Evolutionary conservation across 2,797 vertebrate genomes (phyloP).

Genomic region (Paguma larvata): DNA sequence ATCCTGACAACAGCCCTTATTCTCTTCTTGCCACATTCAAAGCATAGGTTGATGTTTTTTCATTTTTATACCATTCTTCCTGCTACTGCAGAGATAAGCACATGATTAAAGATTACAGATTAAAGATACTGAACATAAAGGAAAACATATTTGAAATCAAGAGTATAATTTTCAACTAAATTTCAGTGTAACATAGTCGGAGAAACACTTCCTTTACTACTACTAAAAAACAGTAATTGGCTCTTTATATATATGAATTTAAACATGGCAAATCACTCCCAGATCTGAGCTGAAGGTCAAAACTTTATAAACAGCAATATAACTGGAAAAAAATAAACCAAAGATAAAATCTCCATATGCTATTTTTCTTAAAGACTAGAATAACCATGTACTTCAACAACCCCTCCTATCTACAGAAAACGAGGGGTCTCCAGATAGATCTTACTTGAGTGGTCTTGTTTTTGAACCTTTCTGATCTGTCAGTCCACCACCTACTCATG

Average conservation of each 20-base stretch:
- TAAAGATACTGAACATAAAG: slow-evolving; percentile 50
- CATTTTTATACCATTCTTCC: slow-evolving; percentile 57
- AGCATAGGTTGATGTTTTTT: not conserved
- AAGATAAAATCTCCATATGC: not conserved
- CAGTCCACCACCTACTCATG: not conserved
- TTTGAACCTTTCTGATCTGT: slow-evolving; percentile 23
- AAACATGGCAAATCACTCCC: not conserved
- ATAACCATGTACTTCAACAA: not conserved
- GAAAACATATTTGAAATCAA: slow-evolving; percentile 51
- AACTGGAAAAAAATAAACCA: slow-evolving; percentile 30
- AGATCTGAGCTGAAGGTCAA: slow-evolving; percentile 39
- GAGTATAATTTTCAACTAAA: not conserved
- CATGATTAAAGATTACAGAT: not conserved
- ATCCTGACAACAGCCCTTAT: not conserved
- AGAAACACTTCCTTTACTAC: slow-evolving; percentile 17
- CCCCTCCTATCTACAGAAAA: not conserved
- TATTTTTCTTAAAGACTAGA: not conserved
- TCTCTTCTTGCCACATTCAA: slow-evolving; percentile 19
- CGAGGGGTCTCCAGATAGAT: not conserved
- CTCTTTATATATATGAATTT: slow-evolving; percentile 1
- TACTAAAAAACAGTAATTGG: not conserved
- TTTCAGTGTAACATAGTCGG: not conserved
- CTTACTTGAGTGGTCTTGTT: slow-evolving; percentile 13
- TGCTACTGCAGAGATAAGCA: slow-evolving; percentile 39
- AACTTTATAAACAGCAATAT: not conserved